Evolutionary conservation across 2,797 vertebrate genomes (phyloP), one percentile per base, ranked within the genome.

Genomic region (Eospalax fontanierii): DNA sequence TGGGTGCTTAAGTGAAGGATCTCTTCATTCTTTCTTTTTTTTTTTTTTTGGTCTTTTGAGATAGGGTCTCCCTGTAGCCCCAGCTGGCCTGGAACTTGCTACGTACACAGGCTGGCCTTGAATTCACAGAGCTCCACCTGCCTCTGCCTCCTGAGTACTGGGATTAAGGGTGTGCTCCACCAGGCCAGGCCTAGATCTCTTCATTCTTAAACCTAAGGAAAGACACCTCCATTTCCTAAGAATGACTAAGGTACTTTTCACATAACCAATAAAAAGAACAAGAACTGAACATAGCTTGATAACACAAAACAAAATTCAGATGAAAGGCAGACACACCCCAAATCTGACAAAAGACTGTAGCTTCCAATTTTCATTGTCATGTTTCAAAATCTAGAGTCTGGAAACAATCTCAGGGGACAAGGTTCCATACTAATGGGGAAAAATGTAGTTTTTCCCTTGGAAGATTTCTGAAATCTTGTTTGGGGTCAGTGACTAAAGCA

Each of bases 361-460:
- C 59, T 71, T 83, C 71, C 43, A 92, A 63, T 40, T 71, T 88
- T 54, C 59, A 74, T 89, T 57, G 54, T 30, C 87, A 38, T 76
- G 76, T 94, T 94, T 93, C 86, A 73, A 87, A 93, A 87, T 84
- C 95, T 92, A 1, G 19, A 88, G 70, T 38, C 89, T 96, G 80
- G 78, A 84, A 89, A 93, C 59, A 54, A 66, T 65, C 65, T 70
- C 74, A 33, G 46, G 84, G 63, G 81, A 87, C 43, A 16, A 75
- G 85, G 68, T 65, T 50, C 33, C 9, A 65, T 0, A 38, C 16
- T 79, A 91, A 5, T 2, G 14, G 63, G 7, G 24, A 38, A 66
- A 87, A 74, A 76, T 4, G 28, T 35, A 38, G 8, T 65, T 87
- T 76, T 78, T 73, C 71, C 43, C 26, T 59, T 46, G 88, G 43